Percentiles rank a stretch among this genome's conserved stretches.
Evolutionary conservation across 2,888 invertebrate species (phyloP).

Genomic region (Itoplectis maculator): DNA sequence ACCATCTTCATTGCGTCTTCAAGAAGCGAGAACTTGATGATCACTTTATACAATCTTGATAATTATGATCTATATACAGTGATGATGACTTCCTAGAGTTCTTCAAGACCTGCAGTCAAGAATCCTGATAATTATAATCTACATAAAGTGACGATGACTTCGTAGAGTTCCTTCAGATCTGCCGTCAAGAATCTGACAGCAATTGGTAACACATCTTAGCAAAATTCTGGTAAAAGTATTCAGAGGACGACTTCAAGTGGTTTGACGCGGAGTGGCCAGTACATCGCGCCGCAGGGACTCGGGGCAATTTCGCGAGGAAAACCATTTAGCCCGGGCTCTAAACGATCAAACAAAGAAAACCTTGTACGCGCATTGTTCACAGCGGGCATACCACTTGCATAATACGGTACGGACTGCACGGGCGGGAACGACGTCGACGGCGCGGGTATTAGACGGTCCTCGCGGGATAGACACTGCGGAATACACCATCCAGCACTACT

Average conservation of each 20-base stretch:
- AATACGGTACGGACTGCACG: neutral
- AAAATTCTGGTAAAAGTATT: neutral
- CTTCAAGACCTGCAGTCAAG: too few relatives aligned
- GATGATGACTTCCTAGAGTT: too few relatives aligned
- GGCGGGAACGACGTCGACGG: too few relatives aligned
- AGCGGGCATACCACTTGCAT: neutral
- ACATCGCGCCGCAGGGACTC: neutral
- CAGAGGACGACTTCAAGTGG: neutral
- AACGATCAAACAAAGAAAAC: slow-evolving; percentile 4
- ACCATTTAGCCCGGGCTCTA: neutral
- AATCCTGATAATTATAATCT: too few relatives aligned
- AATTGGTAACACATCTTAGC: too few relatives aligned
- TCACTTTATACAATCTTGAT: too few relatives aligned
- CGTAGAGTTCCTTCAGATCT: too few relatives aligned
- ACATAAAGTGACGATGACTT: too few relatives aligned
- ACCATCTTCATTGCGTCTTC: too few relatives aligned
- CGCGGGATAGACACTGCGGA: neutral
- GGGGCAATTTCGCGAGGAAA: neutral
- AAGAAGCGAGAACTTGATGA: too few relatives aligned
- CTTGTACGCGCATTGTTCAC: slow-evolving; percentile 6
- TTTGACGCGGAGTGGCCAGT: neutral
- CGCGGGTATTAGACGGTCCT: neutral
- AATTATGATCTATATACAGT: too few relatives aligned
- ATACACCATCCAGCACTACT: neutral
- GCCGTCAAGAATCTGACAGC: too few relatives aligned